Conservation (phyloP, 2,797 vertebrate species). For the Macroramphosus scolopax region DNA sequence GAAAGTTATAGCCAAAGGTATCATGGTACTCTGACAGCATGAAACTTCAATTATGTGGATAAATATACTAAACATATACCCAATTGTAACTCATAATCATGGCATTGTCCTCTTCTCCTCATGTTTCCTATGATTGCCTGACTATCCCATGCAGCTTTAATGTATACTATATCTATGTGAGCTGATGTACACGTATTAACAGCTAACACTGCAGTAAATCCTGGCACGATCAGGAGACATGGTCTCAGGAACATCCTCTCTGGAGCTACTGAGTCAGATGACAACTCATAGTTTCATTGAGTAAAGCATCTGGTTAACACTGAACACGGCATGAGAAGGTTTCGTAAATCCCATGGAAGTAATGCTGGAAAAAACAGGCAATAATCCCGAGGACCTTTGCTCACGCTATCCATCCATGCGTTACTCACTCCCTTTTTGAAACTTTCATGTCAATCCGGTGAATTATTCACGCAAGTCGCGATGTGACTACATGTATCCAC, state of each 20-base stretch:
- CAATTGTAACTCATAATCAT: slow-evolving; percentile 1
- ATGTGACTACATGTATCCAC: slow-evolving; percentile 31
- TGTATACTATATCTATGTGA: slow-evolving; percentile 5
- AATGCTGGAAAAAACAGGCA: slow-evolving; percentile 40
- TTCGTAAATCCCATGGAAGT: slow-evolving; percentile 51
- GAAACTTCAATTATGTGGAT: not conserved
- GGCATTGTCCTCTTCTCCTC: not conserved
- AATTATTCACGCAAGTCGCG: slow-evolving; percentile 57
- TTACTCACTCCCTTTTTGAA: slow-evolving; percentile 52
- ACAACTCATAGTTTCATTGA: slow-evolving; percentile 57
- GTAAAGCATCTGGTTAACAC: slow-evolving; percentile 57
- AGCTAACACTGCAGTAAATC: not conserved
- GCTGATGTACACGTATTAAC: slow-evolving; percentile 7
- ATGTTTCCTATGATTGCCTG: no score
- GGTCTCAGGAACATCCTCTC: slow-evolving; percentile 15
- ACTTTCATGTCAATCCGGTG: slow-evolving; percentile 56
- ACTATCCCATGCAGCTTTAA: slow-evolving; percentile 8
- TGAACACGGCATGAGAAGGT: slow-evolving; percentile 20
- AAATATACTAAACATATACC: slow-evolving; percentile 10
- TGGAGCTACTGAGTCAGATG: slow-evolving; percentile 15
- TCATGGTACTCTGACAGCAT: not conserved
- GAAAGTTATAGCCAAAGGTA: no score
- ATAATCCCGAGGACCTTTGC: slow-evolving; percentile 35
- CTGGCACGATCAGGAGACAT: slow-evolving; percentile 11
- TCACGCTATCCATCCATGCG: slow-evolving; percentile 47